phyloP scores from a whole-genome alignment of 2,113 vertebrate species.

The Coptodon rendalli region DNA sequence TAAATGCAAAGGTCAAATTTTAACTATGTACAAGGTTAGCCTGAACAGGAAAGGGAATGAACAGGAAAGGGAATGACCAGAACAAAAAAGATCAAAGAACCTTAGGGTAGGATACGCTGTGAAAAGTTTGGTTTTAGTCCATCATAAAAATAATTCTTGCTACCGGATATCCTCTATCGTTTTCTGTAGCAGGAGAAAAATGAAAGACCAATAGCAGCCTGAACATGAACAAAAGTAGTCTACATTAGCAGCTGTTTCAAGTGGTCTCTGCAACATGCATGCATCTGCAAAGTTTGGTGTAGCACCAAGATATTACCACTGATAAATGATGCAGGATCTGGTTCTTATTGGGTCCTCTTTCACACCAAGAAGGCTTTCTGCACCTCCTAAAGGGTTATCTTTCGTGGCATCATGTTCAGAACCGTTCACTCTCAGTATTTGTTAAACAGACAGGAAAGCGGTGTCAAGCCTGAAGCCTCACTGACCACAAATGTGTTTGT shows the following conservation, averaged over 20 bases:
- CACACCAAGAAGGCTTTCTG: neutral
- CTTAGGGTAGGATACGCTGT: neutral
- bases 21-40: neutral
- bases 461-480: neutral
- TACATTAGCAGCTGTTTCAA: neutral
- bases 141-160: neutral
- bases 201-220: neutral
- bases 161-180: neutral
- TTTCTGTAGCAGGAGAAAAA: neutral
- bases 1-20: neutral
- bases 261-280: neutral
- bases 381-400: neutral
- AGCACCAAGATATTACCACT: neutral
- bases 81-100: neutral
- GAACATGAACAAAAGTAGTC: neutral
- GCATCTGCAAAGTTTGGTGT: neutral
- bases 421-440: conserved; percentile 31
- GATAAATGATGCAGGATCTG: neutral
- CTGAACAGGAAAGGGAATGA: neutral
- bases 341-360: neutral
- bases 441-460: neutral
- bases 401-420: conserved; percentile 6
- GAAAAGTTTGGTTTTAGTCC: neutral
- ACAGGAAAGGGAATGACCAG: neutral
- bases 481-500: neutral